Conservation (phyloP, 2,797 vertebrate genomes). For the Avahi laniger region DNA sequence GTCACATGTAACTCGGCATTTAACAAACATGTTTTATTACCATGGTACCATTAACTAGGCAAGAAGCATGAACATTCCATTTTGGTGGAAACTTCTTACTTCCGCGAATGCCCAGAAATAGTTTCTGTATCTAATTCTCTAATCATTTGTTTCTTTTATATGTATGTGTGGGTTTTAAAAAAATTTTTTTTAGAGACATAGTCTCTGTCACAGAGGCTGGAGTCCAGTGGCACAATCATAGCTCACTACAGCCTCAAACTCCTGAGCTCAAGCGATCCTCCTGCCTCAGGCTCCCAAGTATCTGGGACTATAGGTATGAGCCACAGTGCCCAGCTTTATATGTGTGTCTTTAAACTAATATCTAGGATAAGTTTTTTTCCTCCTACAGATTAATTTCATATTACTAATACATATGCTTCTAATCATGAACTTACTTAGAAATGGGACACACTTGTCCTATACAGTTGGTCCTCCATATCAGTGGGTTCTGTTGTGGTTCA, state of each 20-base stretch:
- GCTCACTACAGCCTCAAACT: not conserved
- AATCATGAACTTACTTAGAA: constrained; percentile 22
- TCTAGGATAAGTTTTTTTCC: not conserved
- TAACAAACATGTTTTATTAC: not conserved
- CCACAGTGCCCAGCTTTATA: not conserved
- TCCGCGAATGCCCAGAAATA: not conserved
- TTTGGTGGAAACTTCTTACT: constrained; percentile 22
- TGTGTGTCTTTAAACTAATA: not conserved
- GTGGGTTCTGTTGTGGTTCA: not conserved
- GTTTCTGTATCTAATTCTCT: not conserved
- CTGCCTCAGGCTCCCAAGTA: not conserved
- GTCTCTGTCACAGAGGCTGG: not conserved
- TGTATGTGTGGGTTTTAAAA: not conserved
- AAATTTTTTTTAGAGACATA: not conserved
- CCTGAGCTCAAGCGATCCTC: not conserved
- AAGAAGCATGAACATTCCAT: not conserved
- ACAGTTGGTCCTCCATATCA: not conserved
- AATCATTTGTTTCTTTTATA: not conserved
- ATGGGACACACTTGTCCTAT: not conserved
- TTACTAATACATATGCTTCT: not conserved
- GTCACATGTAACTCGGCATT: not conserved
- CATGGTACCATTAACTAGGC: not conserved
- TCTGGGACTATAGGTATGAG: not conserved
- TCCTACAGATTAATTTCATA: not conserved
- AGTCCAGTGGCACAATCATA: not conserved